Conservation (phyloP, 2,113 vertebrate genomes). For the Ochotona princeps region DNA sequence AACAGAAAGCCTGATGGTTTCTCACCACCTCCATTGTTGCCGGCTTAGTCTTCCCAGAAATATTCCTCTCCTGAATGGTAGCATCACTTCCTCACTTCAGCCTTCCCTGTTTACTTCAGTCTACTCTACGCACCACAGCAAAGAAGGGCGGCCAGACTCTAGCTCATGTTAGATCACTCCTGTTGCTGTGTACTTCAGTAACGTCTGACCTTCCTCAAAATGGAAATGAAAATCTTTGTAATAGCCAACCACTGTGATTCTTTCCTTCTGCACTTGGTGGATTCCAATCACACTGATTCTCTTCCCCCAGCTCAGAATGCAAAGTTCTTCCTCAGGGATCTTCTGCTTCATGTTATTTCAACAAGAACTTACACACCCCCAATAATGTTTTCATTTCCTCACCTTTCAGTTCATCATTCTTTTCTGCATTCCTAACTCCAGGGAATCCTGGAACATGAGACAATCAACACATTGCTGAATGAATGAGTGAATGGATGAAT, state of each 20-base stretch:
- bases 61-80: background rate
- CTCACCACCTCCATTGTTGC: background rate
- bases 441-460: background rate
- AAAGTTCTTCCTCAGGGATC: background rate
- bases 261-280: background rate
- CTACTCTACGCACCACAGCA: background rate
- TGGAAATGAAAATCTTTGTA: background rate
- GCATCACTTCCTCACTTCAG: too few species aligned
- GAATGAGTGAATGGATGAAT: background rate
- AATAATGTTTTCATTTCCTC: background rate
- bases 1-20: background rate
- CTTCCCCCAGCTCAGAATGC: background rate
- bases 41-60: background rate
- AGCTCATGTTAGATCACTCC: background rate
- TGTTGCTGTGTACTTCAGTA: background rate
- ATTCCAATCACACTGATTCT: background rate
- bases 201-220: background rate
- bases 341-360: background rate
- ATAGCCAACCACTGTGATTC: background rate
- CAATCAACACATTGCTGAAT: constrained; percentile 5
- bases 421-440: rapidly evolving
- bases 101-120: rapidly evolving
- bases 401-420: background rate
- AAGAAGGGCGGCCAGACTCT: background rate
- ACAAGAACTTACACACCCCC: background rate